A percentile compares a stretch with the other conserved stretches of the same genome.
Conservation (phyloP, 2,797 vertebrate genomes). For the Steatocranus sp. region DNA sequence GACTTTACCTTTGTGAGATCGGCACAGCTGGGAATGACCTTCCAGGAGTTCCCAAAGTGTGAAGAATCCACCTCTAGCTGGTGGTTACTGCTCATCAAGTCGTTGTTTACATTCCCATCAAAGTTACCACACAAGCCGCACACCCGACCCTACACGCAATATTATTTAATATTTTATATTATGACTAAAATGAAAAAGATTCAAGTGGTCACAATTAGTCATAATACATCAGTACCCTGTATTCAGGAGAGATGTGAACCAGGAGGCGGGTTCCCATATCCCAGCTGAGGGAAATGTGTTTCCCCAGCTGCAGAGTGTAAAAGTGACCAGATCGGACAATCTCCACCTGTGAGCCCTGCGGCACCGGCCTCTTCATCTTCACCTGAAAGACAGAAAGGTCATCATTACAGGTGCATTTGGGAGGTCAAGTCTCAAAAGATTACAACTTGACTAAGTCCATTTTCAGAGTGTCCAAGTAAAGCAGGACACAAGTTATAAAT, state of each 20-base stretch:
- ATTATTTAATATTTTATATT: not conserved
- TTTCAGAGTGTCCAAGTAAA: not conserved
- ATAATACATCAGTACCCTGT: constrained; percentile 60
- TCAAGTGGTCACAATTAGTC: not conserved
- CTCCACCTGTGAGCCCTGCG: constrained; percentile 79
- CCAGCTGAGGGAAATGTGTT: constrained; percentile 86
- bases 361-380: constrained; percentile 79
- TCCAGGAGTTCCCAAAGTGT: constrained; percentile 97
- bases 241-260: constrained; percentile 82
- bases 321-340: constrained; percentile 87
- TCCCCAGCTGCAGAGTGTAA: constrained; percentile 83
- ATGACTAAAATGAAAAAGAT: not conserved
- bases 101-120: constrained; percentile 92
- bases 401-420: not conserved
- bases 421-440: not conserved
- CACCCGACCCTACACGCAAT: constrained; percentile 77
- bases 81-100: constrained; percentile 90
- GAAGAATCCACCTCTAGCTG: constrained; percentile 86
- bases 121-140: constrained; percentile 98
- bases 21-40: constrained; percentile 85
- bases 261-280: constrained; percentile 83
- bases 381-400: constrained; percentile 71
- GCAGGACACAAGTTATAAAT: not conserved
- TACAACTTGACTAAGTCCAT: not conserved
- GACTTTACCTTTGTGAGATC: constrained; percentile 83